Conservation (phyloP, 2,797 vertebrate species). For the Gobionotothen gibberifrons region DNA sequence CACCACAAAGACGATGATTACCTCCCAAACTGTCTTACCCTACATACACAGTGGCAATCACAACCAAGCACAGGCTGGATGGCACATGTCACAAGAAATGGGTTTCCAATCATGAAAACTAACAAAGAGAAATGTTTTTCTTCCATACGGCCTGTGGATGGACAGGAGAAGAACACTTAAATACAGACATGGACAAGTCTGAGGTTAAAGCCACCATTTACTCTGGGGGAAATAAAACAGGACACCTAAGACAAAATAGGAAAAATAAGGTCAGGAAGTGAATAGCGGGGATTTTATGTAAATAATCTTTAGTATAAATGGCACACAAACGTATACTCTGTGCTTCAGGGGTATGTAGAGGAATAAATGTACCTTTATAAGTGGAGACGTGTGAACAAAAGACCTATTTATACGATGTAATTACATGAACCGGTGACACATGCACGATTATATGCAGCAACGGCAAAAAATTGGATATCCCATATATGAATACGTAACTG, state of each 20-base stretch:
- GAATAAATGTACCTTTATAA: neutral
- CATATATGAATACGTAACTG: neutral
- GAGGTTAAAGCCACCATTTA: neutral
- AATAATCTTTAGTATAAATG: neutral
- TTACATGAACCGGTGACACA: neutral
- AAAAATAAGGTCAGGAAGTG: neutral
- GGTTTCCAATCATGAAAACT: slow-evolving; percentile 4
- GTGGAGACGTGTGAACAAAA: slow-evolving; percentile 14
- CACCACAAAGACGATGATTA: slow-evolving; percentile 43
- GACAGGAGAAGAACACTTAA: slow-evolving; percentile 26
- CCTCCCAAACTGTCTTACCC: slow-evolving; percentile 26
- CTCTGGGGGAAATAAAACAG: neutral
- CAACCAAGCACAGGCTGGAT: neutral
- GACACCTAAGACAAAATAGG: neutral
- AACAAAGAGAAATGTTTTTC: slow-evolving; percentile 9
- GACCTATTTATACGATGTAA: neutral
- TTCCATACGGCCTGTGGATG: neutral
- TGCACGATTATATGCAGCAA: neutral
- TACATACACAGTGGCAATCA: slow-evolving; percentile 47
- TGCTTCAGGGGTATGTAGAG: neutral
- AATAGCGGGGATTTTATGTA: neutral
- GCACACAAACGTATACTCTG: neutral
- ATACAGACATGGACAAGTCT: slow-evolving; percentile 7
- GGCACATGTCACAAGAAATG: slow-evolving; percentile 19
- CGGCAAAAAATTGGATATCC: neutral